Base-by-base conservation (phyloP, 1,140 invertebrate genomes). In the Drosophila ogumai region DNA sequence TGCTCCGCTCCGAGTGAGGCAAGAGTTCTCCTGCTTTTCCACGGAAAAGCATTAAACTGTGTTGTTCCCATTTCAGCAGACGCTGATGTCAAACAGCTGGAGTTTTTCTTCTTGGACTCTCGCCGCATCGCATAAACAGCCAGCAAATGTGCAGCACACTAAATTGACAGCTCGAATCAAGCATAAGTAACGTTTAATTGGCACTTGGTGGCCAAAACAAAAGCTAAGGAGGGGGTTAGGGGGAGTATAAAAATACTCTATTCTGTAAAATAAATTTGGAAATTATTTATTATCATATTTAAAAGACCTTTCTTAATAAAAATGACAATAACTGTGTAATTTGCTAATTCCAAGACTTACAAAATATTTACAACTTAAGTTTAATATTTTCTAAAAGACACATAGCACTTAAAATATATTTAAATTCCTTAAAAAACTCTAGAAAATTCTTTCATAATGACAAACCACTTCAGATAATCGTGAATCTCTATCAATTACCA, bases 131-230 rank as follows among this genome's bases (percentile, higher is more conserved):
- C 78, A 65, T 52, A 55, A 73, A 74, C 69, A 63, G 46, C 10
- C 64, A 69, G 63, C 59, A 72, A 81, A 76, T 80, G 65, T 79
- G 72, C 66, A 73, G 52, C 61, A 54, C 58, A 47, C 64, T 10
- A 40, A 75, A 81, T 82, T 84, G 81, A 84, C 81, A 84, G 81
- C 71, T 46, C 78, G 74, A 79, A 84, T 84, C 72, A 75, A 75
- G 75, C 81, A 84, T 76, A 84, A 84, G 81, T 71, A 84, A 79
- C 72, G 52, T 79, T 84, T 76, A 84, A 84, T 84, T 84, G 81
- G 76, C 81, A 84, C 69, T 79, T 61, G 52, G 65, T 40, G 56
- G 40, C 25, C 44, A 58, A 60, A 59, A 61, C 50, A 81, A 49
- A 46, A 25, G 19, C 2, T n/a, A 36, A 5, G 3, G 19, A 50